Base-by-base conservation (phyloP, 2,113 vertebrate species). In the Puntigrus tetrazona region DNA sequence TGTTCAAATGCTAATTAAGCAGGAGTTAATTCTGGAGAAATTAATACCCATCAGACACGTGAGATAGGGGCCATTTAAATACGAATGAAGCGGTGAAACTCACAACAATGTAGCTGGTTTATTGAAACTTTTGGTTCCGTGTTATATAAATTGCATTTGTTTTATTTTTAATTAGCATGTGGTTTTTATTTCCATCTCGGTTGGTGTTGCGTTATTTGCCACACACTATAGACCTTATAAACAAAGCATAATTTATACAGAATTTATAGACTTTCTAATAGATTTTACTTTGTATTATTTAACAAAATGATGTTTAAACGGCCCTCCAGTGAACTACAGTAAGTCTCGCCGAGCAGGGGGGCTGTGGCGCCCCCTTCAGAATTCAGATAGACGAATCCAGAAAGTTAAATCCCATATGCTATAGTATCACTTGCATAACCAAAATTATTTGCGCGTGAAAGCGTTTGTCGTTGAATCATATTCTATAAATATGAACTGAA, bases 1-100 rank as follows among this genome's bases (percentile, higher is more conserved):
- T 63, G 38, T 91, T 93, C 88, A 82, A 88, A 85, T 89, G 86
- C 75, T 85, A 57, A 90, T 84, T 82, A 82, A 11, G 29, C 73
- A 63, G 85, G 85, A 88, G 91, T 92, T 88, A 84, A 72, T 50
- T 85, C 27, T 38, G 72, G 78, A 83, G 84, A 76, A 88, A 90
- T 89, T 65, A 78, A 92, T 81, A 85, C 85, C 9, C 45, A 73
- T 82, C 59, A 50, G 29, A 70, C 47, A 52, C 57, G 22, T 11
- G 10, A 69, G 69, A 76, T 70, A 76, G 52, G 27, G 25, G 0
- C 3, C 2, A 86, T 86, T 86, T 85, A 2, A 74, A 85, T 84
- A 84, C 38, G 9, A 86, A 86, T 82, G 13, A 36, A 27, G 41
- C 13, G 14, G 22, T 69, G 87, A 88, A 88, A 86, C 87, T 86